Evolutionary conservation across 2,797 vertebrate genomes (phyloP).

Genomic region (Falco novaeseelandiae): DNA sequence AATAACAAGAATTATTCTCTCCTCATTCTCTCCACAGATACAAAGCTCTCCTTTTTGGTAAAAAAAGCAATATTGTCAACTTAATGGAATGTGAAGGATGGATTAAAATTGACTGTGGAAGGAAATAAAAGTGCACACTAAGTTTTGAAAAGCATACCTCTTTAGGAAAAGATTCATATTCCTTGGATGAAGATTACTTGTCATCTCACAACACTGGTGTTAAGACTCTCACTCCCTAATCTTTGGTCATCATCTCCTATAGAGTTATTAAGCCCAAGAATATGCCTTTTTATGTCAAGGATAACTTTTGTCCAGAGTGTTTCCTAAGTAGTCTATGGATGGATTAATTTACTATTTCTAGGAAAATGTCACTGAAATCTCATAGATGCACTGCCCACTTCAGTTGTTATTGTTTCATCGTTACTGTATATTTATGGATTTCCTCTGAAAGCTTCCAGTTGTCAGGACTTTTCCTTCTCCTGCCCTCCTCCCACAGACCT

Average conservation of each 20-base stretch:
- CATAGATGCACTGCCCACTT: not conserved
- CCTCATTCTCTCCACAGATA: constrained; percentile 9
- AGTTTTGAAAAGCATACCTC: not conserved
- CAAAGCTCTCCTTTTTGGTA: not conserved
- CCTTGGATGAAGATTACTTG: not conserved
- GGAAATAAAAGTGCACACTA: not conserved
- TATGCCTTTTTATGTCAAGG: not conserved
- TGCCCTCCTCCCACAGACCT: not conserved
- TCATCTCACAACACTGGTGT: not conserved
- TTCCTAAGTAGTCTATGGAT: not conserved
- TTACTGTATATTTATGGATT: not conserved
- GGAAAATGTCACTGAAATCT: not conserved
- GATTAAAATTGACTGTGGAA: not conserved
- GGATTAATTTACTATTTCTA: not conserved
- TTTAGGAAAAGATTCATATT: not conserved
- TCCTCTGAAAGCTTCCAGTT: not conserved
- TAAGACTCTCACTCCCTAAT: not conserved
- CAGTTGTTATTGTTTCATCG: not conserved
- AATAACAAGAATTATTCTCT: constrained; percentile 10
- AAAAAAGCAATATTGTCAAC: constrained; percentile 9
- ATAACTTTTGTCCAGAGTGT: not conserved
- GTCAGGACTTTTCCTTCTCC: not conserved
- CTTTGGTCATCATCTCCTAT: not conserved
- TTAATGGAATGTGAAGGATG: not conserved
- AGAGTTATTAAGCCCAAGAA: not conserved